Conservation (phyloP, 2,797 vertebrate genomes). For the Pseudochirops cupreus region DNA sequence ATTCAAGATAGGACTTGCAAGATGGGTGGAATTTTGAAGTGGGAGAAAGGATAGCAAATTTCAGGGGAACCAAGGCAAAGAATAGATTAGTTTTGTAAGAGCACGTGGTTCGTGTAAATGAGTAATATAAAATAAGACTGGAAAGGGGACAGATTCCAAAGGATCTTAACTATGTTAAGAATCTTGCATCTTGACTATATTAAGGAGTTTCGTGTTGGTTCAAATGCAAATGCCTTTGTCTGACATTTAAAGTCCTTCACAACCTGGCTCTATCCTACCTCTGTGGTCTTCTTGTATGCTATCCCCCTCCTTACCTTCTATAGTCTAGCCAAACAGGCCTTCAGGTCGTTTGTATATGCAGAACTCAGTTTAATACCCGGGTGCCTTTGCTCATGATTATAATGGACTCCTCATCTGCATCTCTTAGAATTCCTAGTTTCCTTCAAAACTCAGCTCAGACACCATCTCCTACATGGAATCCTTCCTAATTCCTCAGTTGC, state of each 20-base stretch:
- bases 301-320: background rate
- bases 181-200: background rate
- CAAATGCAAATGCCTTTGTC: background rate
- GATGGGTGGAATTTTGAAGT: background rate
- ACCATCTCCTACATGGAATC: background rate
- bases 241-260: background rate
- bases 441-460: background rate
- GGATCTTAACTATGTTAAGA: background rate
- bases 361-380: background rate
- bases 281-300: background rate
- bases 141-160: background rate
- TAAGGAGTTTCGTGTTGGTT: background rate
- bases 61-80: background rate
- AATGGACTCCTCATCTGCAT: background rate
- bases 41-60: background rate
- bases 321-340: background rate
- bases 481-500: background rate
- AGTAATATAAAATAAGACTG: background rate
- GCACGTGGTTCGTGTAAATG: background rate
- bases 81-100: background rate
- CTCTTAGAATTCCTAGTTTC: background rate
- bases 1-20: background rate
- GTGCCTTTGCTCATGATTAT: background rate
- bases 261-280: background rate
- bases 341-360: background rate